Percentiles rank a stretch among this genome's conserved stretches.
phyloP scores from a whole-genome alignment of 1,140 invertebrate species.

The Micrasema minimum region DNA sequence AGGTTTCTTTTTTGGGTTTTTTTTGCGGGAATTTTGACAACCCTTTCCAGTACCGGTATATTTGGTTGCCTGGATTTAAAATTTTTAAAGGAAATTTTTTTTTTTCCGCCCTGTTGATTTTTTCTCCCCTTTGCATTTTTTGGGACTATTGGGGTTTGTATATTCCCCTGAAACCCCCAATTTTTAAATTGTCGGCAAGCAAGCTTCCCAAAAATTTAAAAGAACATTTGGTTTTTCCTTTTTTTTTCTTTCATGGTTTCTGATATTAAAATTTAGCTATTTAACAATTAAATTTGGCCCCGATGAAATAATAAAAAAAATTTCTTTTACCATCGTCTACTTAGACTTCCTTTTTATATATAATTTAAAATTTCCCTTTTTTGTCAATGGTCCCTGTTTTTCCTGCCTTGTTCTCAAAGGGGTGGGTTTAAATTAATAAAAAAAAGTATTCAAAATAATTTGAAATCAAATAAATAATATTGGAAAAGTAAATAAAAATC shows the following conservation, averaged over 20 bases:
- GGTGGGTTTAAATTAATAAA: too few species aligned
- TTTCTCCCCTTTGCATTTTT: conserved; percentile 34
- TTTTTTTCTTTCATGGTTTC: conserved; percentile 28
- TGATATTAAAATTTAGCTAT: conserved; percentile 32
- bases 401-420: too few species aligned
- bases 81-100: neutral
- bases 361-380: too few species aligned
- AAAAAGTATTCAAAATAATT: too few species aligned
- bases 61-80: neutral
- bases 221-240: conserved; percentile 12
- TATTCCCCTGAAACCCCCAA: conserved; percentile 12
- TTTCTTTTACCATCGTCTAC: conserved; percentile 34
- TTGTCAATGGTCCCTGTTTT: too few species aligned
- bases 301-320: conserved; percentile 26
- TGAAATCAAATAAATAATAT: too few species aligned
- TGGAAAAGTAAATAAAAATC: too few species aligned
- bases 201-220: conserved; percentile 33
- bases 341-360: conserved; percentile 33
- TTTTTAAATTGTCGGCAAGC: conserved; percentile 33
- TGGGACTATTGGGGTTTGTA: neutral
- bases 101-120: conserved; percentile 12
- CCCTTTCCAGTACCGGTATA: too few species aligned
- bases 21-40: too few species aligned
- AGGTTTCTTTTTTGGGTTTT: too few species aligned
- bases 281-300: conserved; percentile 28